A percentile compares a stretch with the other conserved stretches of the same genome.
phyloP scores from a whole-genome alignment of 92 coral and sea anemone genomes.

The Diadumene lineata region DNA sequence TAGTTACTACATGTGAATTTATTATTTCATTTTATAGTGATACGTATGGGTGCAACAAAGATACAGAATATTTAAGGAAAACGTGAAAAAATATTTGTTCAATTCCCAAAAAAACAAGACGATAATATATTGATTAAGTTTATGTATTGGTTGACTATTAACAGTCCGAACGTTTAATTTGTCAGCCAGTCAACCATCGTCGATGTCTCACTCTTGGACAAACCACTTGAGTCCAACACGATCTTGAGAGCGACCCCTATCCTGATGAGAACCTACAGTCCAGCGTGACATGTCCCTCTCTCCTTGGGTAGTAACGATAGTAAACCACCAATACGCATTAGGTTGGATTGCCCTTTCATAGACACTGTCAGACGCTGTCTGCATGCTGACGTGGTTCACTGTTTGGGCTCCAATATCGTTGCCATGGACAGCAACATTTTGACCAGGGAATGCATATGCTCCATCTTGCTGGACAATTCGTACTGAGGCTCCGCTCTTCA shows the following conservation, averaged over 20 bases:
- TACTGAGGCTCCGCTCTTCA: constrained; percentile 71
- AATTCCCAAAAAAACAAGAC: no score
- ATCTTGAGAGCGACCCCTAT: constrained; percentile 62
- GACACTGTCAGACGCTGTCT: constrained; percentile 27
- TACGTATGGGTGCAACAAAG: no score
- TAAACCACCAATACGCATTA: constrained; percentile 89
- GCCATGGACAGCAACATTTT: constrained; percentile 55
- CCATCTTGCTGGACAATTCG: constrained; percentile 63
- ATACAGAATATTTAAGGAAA: no score
- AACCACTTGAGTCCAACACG: constrained; percentile 76
- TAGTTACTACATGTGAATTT: no score
- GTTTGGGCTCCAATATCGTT: constrained; percentile 71
- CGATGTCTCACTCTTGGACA: constrained; percentile 26
- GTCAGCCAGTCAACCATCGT: no score
- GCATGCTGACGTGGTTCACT: constrained; percentile 69
- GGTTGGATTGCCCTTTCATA: constrained; percentile 62
- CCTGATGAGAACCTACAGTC: constrained; percentile 64
- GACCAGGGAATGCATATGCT: constrained; percentile 66
- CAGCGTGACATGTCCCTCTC: constrained; percentile 81
- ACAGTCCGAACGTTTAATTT: no score
- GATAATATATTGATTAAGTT: no score
- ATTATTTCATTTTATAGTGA: no score
- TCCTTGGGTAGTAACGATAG: constrained; percentile 70
- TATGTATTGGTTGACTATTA: no score
- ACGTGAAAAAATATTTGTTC: no score